Evolutionary conservation across 2,888 invertebrate genomes (phyloP), one percentile per base, ranked within the genome.

Genomic region (Anodontia alba): DNA sequence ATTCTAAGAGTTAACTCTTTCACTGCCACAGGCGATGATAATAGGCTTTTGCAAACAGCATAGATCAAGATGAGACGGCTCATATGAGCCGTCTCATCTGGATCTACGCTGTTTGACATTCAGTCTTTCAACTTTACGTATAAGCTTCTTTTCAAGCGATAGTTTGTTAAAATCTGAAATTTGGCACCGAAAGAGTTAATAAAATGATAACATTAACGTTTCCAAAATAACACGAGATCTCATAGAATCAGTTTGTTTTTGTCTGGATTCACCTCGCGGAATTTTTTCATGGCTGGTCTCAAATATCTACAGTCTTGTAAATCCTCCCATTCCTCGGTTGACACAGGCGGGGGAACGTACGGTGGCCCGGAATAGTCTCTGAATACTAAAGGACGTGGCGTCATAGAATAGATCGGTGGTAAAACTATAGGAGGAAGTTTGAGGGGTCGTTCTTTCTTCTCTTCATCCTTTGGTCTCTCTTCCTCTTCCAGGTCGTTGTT

Each of bases 281-380:
- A 86, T 57, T 85, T 82, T 74, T 82, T 86, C 51, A 83, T 80
- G 15, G 84, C 84, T 20, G 86, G 89, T 54, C 91, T 76, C 17
- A 91, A 78, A 74, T 91, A 91, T 20, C 91, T 84, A 81, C 91
- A 91, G 46, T 90, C 87, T 46, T 90, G 84, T 15, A 91, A 81
- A 20, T 90, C 91, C 26, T 90, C 89, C 91, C 91, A 91, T 57
- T 90, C 89, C 0, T 87, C 88, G 2, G 88, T 88, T 1, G 86
- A 83, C 7, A 88, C 73, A 1, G 89, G 87, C 15, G 86, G 81
- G 7, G 88, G 82, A 2, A 84, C 76, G 8, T 46, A 54, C 1
- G 84, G 75, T 0, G 88, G 84, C 20, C 83, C 86, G 10, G 81
- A 80, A 70, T 82, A 88, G 70, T 90, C 87, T 36, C 88, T 70